Evolutionary conservation across 2,113 vertebrate genomes (phyloP), one percentile per base, ranked within the genome.

Genomic region (Ictalurus furcatus): DNA sequence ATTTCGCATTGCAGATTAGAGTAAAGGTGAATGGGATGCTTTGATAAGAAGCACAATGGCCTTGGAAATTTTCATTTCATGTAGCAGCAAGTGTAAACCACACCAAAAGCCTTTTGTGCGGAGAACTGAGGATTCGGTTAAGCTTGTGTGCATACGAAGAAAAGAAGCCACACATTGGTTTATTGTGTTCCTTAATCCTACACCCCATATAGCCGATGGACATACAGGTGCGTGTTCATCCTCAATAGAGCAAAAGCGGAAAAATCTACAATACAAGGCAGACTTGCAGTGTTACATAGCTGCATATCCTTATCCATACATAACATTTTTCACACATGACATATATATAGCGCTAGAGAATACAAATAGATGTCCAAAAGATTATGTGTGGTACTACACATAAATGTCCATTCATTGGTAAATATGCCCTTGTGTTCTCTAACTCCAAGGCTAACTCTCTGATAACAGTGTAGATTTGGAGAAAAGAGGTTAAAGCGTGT

Each of bases 21-120:
- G 25, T 40, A 59, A 74, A 59, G 71, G 16, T 74, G 54, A 86
- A 86, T 56, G 48, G 44, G 69, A 86, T 59, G 54, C 52, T 28
- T 74, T 86, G 69, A 59, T 74, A 76, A 58, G 85, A 76, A 74
- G 63, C 61, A 85, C 63, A 86, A 61, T 76, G 85, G 54, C 69
- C 54, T 59, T 58, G 21, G 44, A 74, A 6, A 17, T 14, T 61
- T 76, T 86, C 34, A 58, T 76, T 61, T 86, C 73, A 87, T 63
- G 85, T 61, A 63, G 73, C 25, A 0, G 37, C 56, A 78, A 87
- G 37, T n/a, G 78, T 52, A 81, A 65, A 80, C 58, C 58, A 87
- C 67, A 73, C 54, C 69, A 87, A 65, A 67, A 69, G 74, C 28
- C 78, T 44, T 84, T 84, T 65, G 61, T 81, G 28, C 69, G n/a